Conservation (phyloP, 2,797 vertebrate genomes). For the Holocentrus rufus region DNA sequence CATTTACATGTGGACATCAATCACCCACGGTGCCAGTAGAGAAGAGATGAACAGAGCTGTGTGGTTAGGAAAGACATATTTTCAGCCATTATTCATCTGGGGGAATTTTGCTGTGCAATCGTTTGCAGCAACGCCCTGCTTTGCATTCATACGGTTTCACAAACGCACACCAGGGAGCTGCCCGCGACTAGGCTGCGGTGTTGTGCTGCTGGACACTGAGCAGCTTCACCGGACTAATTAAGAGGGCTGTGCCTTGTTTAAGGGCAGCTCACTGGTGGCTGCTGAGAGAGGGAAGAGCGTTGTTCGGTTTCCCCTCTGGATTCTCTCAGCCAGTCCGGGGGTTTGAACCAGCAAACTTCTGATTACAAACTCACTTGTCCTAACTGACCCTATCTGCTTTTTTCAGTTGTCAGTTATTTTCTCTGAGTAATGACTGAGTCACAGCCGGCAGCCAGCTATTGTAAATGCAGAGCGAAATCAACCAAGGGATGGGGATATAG, state of each 20-base stretch:
- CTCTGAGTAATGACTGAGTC: too few relatives aligned
- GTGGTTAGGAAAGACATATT: slow-evolving; percentile 27
- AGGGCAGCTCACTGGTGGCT: slow-evolving; percentile 1
- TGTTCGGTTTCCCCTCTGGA: slow-evolving; percentile 9
- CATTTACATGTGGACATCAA: slow-evolving; percentile 65
- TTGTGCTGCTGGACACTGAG: not conserved
- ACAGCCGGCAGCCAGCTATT: too few relatives aligned
- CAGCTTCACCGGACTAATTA: not conserved
- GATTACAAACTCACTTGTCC: not conserved
- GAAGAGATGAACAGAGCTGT: slow-evolving; percentile 44
- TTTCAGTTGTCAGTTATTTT: too few relatives aligned
- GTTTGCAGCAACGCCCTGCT: slow-evolving; percentile 19
- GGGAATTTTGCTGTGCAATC: slow-evolving; percentile 15
- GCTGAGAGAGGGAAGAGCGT: not conserved
- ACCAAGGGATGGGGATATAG: too few relatives aligned
- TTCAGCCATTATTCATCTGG: slow-evolving; percentile 25
- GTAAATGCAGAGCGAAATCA: not conserved
- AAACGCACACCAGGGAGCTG: slow-evolving; percentile 4
- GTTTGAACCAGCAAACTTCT: not conserved
- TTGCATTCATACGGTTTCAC: slow-evolving; percentile 14
- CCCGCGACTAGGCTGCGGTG: not conserved
- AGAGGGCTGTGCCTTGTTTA: not conserved
- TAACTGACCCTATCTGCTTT: too few relatives aligned
- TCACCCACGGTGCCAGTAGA: slow-evolving; percentile 45
- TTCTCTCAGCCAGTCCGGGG: not conserved